A percentile compares a stretch with the other conserved stretches of the same genome.
Conservation (phyloP, 2,797 vertebrate genomes). For the Ciconia nigra region DNA sequence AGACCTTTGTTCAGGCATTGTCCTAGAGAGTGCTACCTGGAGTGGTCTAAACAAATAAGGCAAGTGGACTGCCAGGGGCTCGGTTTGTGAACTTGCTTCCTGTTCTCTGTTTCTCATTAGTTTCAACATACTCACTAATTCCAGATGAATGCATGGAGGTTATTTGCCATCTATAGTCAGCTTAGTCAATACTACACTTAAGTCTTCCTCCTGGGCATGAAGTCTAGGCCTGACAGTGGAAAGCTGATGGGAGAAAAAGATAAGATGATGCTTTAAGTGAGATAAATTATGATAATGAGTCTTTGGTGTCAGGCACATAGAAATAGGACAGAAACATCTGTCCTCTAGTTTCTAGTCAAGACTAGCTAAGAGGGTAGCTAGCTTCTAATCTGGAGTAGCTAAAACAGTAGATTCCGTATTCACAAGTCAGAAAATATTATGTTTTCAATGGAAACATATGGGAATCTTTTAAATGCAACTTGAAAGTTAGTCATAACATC, state of each 20-base stretch:
- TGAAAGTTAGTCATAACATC: background rate
- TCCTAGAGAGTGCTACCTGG: background rate
- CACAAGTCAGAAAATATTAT: background rate
- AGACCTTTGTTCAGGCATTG: background rate
- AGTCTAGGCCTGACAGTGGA: background rate
- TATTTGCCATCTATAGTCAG: background rate
- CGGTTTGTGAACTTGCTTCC: background rate
- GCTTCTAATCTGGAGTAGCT: background rate
- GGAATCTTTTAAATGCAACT: background rate
- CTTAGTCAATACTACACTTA: background rate
- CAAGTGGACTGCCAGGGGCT: background rate
- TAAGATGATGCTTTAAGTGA: background rate
- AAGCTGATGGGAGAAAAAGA: background rate
- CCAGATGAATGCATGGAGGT: background rate
- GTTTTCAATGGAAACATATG: background rate
- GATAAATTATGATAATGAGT: background rate
- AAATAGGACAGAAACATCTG: background rate
- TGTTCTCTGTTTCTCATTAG: background rate
- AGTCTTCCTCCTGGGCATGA: background rate
- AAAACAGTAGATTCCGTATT: background rate
- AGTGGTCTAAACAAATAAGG: background rate
- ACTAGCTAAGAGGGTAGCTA: background rate
- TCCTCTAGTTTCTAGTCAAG: background rate
- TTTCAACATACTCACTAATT: background rate
- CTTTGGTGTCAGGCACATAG: background rate